Evolutionary conservation across 2,888 invertebrate genomes (phyloP).

Genomic region (Drosophila multiciliata): DNA sequence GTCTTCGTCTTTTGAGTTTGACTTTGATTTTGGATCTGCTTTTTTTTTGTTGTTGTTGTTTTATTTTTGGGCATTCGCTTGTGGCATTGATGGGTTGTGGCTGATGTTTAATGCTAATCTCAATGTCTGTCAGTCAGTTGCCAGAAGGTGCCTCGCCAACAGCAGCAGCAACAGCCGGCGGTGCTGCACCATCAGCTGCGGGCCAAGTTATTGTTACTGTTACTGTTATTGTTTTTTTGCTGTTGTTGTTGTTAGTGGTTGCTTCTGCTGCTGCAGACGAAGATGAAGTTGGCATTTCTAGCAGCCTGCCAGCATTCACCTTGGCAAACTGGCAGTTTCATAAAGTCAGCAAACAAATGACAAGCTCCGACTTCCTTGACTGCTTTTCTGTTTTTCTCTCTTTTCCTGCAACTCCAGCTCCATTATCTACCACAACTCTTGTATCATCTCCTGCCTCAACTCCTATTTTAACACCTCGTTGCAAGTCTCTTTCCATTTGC

Average conservation of each 20-base stretch:
- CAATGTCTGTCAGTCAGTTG: conserved; percentile 67
- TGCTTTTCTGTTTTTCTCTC: not conserved
- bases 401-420: not conserved
- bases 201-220: conserved; percentile 62
- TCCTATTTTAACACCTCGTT: not conserved
- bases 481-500: not conserved
- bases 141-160: conserved; percentile 39
- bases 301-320: conserved; percentile 37
- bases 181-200: conserved; percentile 28
- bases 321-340: conserved; percentile 47
- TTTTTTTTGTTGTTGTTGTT: conserved; percentile 23
- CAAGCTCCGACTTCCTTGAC: conserved; percentile 55
- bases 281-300: conserved; percentile 73
- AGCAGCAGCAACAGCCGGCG: conserved; percentile 26
- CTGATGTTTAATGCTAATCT: conserved; percentile 78
- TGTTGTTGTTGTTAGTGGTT: conserved; percentile 19
- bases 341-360: conserved; percentile 78
- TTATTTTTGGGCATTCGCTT: conserved; percentile 39
- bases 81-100: conserved; percentile 52
- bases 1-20: conserved; percentile 20
- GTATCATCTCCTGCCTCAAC: not conserved
- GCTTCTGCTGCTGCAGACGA: conserved; percentile 51
- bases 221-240: conserved; percentile 41
- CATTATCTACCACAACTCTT: not conserved
- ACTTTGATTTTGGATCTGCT: conserved; percentile 18